These are phyloP conservation scores for Gymnoscelis rufifasciata DNA, from an alignment of 2,888 invertebrate species.

Conservation along the genomic window DNA sequence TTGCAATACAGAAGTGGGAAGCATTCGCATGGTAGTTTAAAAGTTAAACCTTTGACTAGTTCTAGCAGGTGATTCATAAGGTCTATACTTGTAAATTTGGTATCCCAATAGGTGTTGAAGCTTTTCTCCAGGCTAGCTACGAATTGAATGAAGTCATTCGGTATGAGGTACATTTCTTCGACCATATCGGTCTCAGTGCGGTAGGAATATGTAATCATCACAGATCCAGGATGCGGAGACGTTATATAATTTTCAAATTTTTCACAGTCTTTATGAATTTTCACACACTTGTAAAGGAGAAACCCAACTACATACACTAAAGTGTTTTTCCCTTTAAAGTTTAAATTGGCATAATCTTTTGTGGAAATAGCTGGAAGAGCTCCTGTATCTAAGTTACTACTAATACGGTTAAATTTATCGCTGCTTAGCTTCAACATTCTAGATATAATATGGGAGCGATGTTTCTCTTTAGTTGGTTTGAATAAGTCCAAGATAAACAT, in stretches of 20 bases:
- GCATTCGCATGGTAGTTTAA: constrained; percentile 2
- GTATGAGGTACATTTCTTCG: background rate
- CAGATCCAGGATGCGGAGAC: background rate
- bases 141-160: background rate
- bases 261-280: constrained; percentile 3
- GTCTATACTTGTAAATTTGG: background rate
- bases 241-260: background rate
- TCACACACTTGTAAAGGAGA: constrained; percentile 7
- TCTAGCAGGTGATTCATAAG: background rate
- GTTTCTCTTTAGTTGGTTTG: background rate
- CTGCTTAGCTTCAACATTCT: background rate
- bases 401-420: background rate
- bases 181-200: background rate
- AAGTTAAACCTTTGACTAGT: background rate
- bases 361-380: background rate
- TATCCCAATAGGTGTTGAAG: background rate
- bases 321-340: background rate
- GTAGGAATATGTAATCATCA: background rate
- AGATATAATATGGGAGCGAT: background rate
- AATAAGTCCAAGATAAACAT: background rate
- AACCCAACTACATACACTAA: constrained; percentile 4
- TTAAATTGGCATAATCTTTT: constrained; percentile 2
- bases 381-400: background rate
- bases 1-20: constrained; percentile 6
- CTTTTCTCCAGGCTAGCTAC: background rate